phyloP scores from a whole-genome alignment of 2,888 invertebrate species.

The Melieria omissa region DNA sequence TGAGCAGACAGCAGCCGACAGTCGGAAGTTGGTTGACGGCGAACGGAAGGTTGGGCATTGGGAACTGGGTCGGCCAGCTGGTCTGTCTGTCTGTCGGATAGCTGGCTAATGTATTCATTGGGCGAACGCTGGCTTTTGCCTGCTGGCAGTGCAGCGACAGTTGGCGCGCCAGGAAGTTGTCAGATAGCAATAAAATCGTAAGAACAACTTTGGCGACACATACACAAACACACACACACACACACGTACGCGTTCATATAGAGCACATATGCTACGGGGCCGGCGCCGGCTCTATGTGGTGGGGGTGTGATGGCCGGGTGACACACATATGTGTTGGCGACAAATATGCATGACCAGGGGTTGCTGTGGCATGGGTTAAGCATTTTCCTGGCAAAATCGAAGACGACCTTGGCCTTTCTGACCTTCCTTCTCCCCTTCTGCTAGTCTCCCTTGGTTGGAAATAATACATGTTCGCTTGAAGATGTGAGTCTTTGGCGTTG shows the following conservation, averaged over 20 bases:
- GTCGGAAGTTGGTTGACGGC: conserved; percentile 11
- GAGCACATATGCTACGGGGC: conserved; percentile 16
- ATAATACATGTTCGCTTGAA: too few species aligned
- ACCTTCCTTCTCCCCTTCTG: conserved; percentile 24
- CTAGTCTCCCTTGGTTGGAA: conserved; percentile 15
- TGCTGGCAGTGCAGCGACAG: neutral
- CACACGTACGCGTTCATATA: conserved; percentile 23
- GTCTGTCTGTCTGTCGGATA: neutral
- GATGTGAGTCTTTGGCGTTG: too few species aligned
- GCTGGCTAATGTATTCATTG: conserved; percentile 61
- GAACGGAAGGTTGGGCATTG: conserved; percentile 11
- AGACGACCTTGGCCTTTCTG: conserved; percentile 52
- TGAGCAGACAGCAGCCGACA: neutral
- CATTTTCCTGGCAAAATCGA: conserved; percentile 42
- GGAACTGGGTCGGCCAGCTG: conserved; percentile 36
- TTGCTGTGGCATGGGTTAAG: conserved; percentile 16
- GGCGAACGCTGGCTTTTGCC: conserved; percentile 39
- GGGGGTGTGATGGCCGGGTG: conserved; percentile 31
- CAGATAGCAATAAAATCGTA: conserved; percentile 59
- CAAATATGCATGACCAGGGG: conserved; percentile 30
- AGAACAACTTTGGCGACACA: conserved; percentile 27
- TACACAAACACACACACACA: conserved; percentile 16
- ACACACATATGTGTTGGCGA: conserved; percentile 42
- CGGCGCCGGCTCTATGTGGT: neutral
- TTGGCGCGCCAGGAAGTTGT: conserved; percentile 51